phyloP scores from a whole-genome alignment of 2,888 invertebrate species.

The Aspidiotus rigidus region DNA sequence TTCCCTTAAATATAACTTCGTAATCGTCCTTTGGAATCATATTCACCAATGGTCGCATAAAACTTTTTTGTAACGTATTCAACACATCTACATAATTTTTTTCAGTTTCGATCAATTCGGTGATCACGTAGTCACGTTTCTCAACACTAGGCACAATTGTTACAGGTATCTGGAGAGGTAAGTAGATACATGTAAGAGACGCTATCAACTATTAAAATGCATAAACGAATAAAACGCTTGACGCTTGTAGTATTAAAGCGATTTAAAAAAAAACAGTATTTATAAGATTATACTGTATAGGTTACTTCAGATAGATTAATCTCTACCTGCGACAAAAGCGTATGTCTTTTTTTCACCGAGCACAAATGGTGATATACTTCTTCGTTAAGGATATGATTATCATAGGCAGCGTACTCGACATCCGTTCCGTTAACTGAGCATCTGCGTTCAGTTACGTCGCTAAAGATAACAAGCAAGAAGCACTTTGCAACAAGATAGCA shows the following conservation, averaged over 20 bases:
- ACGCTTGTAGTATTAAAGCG: too few relatives aligned
- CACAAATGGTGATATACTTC: constrained; percentile 92
- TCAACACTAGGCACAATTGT: constrained; percentile 47
- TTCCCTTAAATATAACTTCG: constrained; percentile 76
- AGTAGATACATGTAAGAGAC: not conserved
- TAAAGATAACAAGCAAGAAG: constrained; percentile 14
- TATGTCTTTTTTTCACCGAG: constrained; percentile 48
- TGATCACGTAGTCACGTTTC: constrained; percentile 85
- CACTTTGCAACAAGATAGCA: not conserved
- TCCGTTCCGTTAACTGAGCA: constrained; percentile 24
- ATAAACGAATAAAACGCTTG: too few relatives aligned
- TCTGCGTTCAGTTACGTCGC: constrained; percentile 18
- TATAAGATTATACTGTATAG: too few relatives aligned
- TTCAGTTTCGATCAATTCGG: constrained; percentile 93
- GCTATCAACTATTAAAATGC: too few relatives aligned
- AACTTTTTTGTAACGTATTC: constrained; percentile 68
- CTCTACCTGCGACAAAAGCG: constrained; percentile 25
- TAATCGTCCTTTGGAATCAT: constrained; percentile 65
- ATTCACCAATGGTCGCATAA: constrained; percentile 64
- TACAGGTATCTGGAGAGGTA: constrained; percentile 38
- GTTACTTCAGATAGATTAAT: not conserved
- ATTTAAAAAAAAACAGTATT: too few relatives aligned
- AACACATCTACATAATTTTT: constrained; percentile 92
- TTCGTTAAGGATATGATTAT: constrained; percentile 70
- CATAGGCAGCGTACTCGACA: constrained; percentile 55